Conservation (phyloP, 2,888 invertebrate species). For the Caenorhabditis sinica region DNA sequence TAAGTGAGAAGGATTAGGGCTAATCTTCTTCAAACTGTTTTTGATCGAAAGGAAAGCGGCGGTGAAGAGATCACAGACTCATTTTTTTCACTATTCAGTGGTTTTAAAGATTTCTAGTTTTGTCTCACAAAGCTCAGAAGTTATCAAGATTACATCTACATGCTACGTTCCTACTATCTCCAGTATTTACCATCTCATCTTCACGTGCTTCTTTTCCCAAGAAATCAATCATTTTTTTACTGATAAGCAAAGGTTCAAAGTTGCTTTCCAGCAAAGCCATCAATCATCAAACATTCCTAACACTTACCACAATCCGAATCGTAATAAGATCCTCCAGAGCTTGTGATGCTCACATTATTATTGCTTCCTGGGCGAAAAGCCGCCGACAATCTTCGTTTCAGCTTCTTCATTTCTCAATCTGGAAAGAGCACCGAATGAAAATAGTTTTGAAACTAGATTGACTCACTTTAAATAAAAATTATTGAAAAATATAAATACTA, state of each 20-base stretch:
- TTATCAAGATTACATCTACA: background rate
- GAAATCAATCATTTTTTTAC: conserved; percentile 23
- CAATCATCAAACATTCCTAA: conserved; percentile 1
- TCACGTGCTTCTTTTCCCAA: conserved; percentile 9
- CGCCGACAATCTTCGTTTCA: conserved; percentile 77
- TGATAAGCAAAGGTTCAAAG: conserved; percentile 31
- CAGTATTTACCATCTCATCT: background rate
- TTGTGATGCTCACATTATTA: conserved; percentile 64
- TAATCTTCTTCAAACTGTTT: conserved; percentile 16
- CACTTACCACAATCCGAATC: conserved; percentile 67
- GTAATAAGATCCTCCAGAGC: conserved; percentile 60
- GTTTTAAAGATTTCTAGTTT: background rate
- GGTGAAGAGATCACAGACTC: conserved; percentile 1
- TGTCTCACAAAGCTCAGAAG: too few species aligned
- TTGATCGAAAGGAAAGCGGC: background rate
- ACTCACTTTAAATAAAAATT: background rate
- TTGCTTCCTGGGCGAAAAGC: conserved; percentile 73
- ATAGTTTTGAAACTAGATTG: background rate
- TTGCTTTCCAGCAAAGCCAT: conserved; percentile 9
- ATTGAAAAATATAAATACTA: conserved; percentile 14
- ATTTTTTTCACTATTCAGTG: background rate
- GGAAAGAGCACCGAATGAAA: background rate
- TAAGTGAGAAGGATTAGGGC: conserved; percentile 16
- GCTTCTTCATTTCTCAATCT: conserved; percentile 75
- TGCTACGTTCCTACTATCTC: background rate